Conservation (phyloP, 2,113 vertebrate species). For the Danio rerio region GRCz12tu NC_133189.1:21140001-21140500, state of each 20-base stretch:
- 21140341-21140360: no score
- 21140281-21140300: background rate
- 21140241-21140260: background rate
- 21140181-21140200: background rate
- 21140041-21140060: constrained; percentile 4
- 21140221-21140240: background rate
- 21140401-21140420: no score
- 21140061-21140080: background rate
- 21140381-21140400: no score
- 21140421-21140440: no score
- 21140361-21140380: no score
- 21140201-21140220: background rate
- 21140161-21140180: background rate
- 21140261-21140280: no score
- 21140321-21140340: background rate
- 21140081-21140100: background rate
- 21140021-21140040: background rate
- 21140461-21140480: background rate
- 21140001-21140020: background rate
- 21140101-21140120: background rate
- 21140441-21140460: background rate
- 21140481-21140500: no score
- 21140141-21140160: background rate
- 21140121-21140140: background rate
- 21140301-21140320: background rate